Percentiles rank a stretch among this genome's conserved stretches.
Conservation (phyloP, 2,113 vertebrate species). For the Neodon shergylaensis region DNA sequence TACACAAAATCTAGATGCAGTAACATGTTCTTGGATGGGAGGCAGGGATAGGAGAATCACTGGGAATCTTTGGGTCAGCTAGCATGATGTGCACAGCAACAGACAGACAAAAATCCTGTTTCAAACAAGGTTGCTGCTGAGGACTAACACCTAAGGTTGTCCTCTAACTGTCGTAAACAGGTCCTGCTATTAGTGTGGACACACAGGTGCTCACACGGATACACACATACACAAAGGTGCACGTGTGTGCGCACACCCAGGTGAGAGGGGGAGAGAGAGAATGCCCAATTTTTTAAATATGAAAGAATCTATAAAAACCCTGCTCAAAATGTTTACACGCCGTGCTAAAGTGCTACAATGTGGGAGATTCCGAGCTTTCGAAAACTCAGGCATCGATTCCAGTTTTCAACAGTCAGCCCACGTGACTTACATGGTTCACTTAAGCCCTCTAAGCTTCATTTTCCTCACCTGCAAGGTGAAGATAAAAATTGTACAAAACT, state of each 20-base stretch:
- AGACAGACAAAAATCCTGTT: background rate
- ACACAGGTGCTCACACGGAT: background rate
- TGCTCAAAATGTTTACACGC: background rate
- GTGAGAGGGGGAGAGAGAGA: background rate
- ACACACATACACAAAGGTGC: background rate
- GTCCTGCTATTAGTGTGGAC: background rate
- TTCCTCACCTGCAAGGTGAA: background rate
- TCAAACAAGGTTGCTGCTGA: background rate
- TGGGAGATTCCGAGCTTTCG: background rate
- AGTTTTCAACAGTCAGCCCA: background rate
- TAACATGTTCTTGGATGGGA: background rate
- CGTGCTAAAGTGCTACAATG: background rate
- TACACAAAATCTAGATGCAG: background rate
- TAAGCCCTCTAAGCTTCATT: background rate
- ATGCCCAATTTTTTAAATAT: background rate
- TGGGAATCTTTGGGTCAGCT: background rate
- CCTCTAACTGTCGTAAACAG: background rate
- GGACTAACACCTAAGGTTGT: too few species aligned
- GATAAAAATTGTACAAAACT: constrained; percentile 32
- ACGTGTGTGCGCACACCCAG: background rate
- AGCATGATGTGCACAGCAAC: background rate
- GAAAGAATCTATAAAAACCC: background rate
- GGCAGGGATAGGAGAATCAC: background rate
- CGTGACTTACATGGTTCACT: background rate
- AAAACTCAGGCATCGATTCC: background rate